Evolutionary conservation across 2,113 vertebrate species (phyloP).

Genomic region (Theropithecus gelada): DNA sequence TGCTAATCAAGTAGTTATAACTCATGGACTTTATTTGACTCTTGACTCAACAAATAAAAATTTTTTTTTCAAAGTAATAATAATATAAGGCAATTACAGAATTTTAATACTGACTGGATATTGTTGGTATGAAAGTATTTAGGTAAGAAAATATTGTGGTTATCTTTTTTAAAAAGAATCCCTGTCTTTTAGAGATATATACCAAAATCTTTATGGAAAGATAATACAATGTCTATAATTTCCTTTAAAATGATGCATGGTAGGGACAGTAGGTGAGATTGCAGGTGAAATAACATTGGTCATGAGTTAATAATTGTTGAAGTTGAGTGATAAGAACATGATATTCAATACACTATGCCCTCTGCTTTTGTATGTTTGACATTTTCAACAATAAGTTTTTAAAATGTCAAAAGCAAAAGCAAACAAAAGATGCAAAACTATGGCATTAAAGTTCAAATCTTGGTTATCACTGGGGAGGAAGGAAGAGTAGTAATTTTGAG

Average conservation of each 20-base stretch:
- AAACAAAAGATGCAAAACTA: constrained; percentile 42
- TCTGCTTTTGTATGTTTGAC: constrained; percentile 41
- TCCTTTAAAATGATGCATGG: neutral
- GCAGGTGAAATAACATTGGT: neutral
- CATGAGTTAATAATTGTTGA: constrained; percentile 42
- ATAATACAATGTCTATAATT: neutral
- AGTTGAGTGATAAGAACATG: constrained; percentile 35
- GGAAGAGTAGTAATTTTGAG: neutral
- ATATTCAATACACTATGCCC: constrained; percentile 27
- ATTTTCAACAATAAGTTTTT: constrained; percentile 44
- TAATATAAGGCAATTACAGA: neutral
- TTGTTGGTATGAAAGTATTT: neutral
- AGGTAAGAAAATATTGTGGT: neutral
- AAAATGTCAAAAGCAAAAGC: constrained; percentile 64
- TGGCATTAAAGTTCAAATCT: constrained; percentile 28
- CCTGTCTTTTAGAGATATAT: neutral
- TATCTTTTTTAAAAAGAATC: neutral
- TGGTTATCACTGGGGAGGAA: neutral
- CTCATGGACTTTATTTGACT: neutral
- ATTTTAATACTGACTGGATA: neutral
- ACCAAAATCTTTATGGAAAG: neutral
- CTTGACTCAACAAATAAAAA: neutral
- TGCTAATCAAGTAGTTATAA: neutral
- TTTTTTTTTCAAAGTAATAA: neutral
- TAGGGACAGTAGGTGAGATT: neutral